These are phyloP conservation scores for human DNA, from an alignment of 2,113 vertebrate genomes.

Conservation along the genomic window DNA sequence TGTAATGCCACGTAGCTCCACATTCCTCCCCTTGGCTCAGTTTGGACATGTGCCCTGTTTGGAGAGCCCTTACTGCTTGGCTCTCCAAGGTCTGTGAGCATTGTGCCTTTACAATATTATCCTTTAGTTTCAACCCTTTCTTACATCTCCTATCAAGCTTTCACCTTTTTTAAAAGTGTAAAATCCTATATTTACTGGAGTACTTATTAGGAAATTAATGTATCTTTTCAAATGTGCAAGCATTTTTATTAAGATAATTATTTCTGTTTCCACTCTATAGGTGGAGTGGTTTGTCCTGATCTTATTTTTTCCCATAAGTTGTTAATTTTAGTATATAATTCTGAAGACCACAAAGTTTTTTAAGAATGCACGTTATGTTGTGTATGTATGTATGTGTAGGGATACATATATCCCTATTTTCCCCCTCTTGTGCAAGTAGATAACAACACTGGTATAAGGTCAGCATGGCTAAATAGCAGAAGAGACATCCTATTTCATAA, in stretches of 20 bases:
- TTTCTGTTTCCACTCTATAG: not conserved
- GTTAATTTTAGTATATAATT: slow-evolving; percentile 7
- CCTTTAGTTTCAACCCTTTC: not conserved
- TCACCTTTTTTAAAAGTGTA: not conserved
- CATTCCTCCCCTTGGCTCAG: not conserved
- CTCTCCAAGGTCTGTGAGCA: not conserved
- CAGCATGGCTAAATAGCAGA: not conserved
- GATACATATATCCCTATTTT: not conserved
- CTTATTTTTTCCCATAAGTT: not conserved
- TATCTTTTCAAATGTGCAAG: not conserved
- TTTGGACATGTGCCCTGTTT: not conserved
- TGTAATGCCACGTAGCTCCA: not conserved
- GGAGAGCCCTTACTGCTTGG: not conserved
- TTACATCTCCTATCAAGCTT: not conserved
- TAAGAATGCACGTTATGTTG: not conserved
- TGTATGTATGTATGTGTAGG: not conserved
- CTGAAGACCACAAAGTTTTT: not conserved
- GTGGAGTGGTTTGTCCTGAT: not conserved
- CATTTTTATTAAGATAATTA: slow-evolving; percentile 27
- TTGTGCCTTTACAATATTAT: not conserved
- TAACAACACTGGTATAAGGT: not conserved
- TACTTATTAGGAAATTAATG: not conserved
- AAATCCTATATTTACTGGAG: not conserved
- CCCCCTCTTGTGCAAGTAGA: not conserved
- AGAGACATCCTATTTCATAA: not conserved